Evolutionary conservation across 2,797 vertebrate species (phyloP), one percentile per base, ranked within the genome.

Genomic region (Sardinella longiceps): DNA sequence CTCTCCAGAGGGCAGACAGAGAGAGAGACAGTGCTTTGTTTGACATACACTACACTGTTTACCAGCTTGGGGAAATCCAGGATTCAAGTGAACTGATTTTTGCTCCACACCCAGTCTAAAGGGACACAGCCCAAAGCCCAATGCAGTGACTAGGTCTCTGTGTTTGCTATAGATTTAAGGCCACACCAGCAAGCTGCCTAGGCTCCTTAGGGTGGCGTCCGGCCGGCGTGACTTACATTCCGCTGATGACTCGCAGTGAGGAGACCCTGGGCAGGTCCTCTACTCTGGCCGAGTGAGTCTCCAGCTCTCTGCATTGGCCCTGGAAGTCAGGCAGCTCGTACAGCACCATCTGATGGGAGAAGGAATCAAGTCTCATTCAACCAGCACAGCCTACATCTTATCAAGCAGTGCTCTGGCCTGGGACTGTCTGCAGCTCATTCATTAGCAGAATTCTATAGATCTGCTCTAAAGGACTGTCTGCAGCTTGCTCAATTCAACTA

Each of bases 201-300:
- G 3, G 25, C 11, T 66, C 60, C 30, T 66, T 33, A 66, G 66
- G 20, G 45, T 37, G 43, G 25, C 12, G 11, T 14, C 20, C n/a
- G n/a, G n/a, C n/a, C n/a, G n/a, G n/a, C n/a, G 20, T 74, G 81
- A 96, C 96, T 96, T 91, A 97, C 97, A 96, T 91, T 93, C 97
- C 97, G 84, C 96, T 96, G 51, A 95, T 84, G 43, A 97, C 95
- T 88, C 92, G 91, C 1, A 97, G 87, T 37, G 97, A 97, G 85
- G 94, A 93, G 50, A 95, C 90, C 86, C 91, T 90, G 82, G 81
- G 51, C 90, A 92, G 77, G 90, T 90, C 77, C 81, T 89, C 88
- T 81, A 96, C 87, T 87, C 87, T 93, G 87, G 89, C 87, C 80
- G 92, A 86, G 83, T 96, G 95, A 88, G 94, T 94, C 85, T 93